A percentile compares a stretch with the other conserved stretches of the same genome.
Conservation (phyloP, 2,797 vertebrate species). For the Cygnus olor region DNA sequence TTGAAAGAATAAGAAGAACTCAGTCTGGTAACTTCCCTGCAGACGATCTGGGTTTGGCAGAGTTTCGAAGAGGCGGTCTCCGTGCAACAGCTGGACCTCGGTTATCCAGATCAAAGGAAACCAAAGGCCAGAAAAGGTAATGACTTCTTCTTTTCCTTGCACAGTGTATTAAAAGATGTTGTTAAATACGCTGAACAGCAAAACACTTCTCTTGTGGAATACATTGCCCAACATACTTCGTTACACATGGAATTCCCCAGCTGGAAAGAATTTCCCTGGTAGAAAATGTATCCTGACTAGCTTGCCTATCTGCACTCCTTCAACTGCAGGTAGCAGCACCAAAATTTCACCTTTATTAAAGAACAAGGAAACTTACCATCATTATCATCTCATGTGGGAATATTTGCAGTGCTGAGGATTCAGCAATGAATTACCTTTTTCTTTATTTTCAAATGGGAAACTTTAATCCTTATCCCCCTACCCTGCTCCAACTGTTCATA, state of each 20-base stretch:
- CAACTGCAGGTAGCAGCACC: neutral
- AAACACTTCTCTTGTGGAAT: neutral
- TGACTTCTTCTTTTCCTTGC: neutral
- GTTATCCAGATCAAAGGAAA: constrained; percentile 89
- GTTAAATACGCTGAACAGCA: neutral
- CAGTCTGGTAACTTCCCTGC: constrained; percentile 91
- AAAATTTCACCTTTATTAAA: neutral
- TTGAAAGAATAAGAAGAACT: constrained; percentile 90
- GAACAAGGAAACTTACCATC: neutral
- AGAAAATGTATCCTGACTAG: neutral
- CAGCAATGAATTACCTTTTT: neutral
- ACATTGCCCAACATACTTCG: rapidly evolving
- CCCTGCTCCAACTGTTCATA: rapidly evolving
- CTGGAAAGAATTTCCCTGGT: neutral
- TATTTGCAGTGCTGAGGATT: neutral
- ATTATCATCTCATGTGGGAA: neutral
- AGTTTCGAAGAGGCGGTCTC: constrained; percentile 92
- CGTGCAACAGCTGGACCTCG: constrained; percentile 94
- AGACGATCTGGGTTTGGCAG: constrained; percentile 84
- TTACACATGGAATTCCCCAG: rapidly evolving
- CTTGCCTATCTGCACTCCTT: neutral
- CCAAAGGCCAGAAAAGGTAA: constrained; percentile 81
- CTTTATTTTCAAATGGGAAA: neutral
- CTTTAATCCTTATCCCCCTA: neutral
- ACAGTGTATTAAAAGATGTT: rapidly evolving